Conservation (phyloP, 2,113 vertebrate genomes). For the Heterocephalus glaber region DNA sequence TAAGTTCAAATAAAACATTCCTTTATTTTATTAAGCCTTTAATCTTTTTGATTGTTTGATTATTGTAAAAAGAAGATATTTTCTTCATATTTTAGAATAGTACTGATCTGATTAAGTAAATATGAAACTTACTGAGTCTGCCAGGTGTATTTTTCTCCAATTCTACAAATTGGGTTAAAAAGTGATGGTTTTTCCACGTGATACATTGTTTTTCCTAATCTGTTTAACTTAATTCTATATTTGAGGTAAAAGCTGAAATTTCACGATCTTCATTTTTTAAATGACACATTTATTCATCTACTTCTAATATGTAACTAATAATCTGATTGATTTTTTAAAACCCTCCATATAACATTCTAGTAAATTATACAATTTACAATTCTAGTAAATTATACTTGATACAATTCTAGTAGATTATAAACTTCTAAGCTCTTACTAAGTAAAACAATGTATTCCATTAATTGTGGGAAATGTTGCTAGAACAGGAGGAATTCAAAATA, state of each 20-base stretch:
- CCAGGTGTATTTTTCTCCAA: not conserved
- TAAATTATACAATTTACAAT: not conserved
- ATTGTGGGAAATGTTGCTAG: not conserved
- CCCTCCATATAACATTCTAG: not conserved
- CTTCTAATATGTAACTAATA: not conserved
- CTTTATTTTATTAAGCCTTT: slow-evolving; percentile 29
- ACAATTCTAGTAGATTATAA: not conserved
- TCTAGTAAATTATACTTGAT: not conserved
- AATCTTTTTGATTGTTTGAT: slow-evolving; percentile 33
- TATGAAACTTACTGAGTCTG: not conserved
- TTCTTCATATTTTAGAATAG: not conserved
- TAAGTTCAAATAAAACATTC: slow-evolving; percentile 7
- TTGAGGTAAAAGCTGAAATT: not conserved
- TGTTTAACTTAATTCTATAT: not conserved
- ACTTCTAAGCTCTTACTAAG: not conserved
- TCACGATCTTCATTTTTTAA: not conserved
- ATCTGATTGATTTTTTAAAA: not conserved
- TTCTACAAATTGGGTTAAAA: not conserved
- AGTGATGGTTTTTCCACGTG: not conserved
- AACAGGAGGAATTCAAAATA: not conserved
- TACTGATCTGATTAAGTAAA: not conserved
- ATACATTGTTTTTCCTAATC: not conserved
- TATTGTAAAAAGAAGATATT: not conserved
- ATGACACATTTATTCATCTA: not conserved
- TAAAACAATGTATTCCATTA: not conserved